Base-by-base conservation (phyloP, 2,888 invertebrate genomes). In the Eumerus sabulonum region DNA sequence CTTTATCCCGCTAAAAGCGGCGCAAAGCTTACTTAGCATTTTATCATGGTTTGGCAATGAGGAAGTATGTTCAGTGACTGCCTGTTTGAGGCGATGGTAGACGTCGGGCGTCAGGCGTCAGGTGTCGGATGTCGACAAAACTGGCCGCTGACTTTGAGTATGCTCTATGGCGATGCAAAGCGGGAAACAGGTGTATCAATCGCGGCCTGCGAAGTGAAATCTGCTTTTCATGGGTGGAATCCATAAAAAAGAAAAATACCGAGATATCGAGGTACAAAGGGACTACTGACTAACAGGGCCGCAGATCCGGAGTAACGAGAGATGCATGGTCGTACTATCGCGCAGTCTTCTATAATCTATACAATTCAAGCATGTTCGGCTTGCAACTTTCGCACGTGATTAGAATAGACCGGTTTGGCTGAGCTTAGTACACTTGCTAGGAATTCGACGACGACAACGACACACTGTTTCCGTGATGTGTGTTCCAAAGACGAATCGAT, bases 11-110 rank as follows among this genome's bases (percentile, higher is more conserved):
- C 66, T 16, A 27, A 42, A 66, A 66, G 51, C 27, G 64, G 64
- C 13, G 18, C 17, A 57, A 40, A 51, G 44, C 53, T 17, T 19
- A 66, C 53, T 73, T 66, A 60, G 59, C 72, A 66, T 73, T 73
- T 73, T 60, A 11, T 64, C 59, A 59, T 17, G 53, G 47, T 73
- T 66, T 66, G 54, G 72, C 59, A 73, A 73, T 66, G 72, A 73
- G 72, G 72, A 73, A 73, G 66, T 56, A 38, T 53, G 47, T 53
- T 11, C 17, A 42, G 44, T 51, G 54, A 70, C 53, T 48, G 62
- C 47, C 54, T 45, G 36, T 47, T 45, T 14, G 56, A 60, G 51
- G n/a, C 50, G 38, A 50, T 27, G 14, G 12, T 14, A 19, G 27
- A 40, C 40, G n/a, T 5, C 14, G 14, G 9, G 3, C n/a, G n/a